Percentiles rank a stretch among this genome's conserved stretches.
Conservation (phyloP, 2,797 vertebrate species). For the Catamblyrhynchus diadema region DNA sequence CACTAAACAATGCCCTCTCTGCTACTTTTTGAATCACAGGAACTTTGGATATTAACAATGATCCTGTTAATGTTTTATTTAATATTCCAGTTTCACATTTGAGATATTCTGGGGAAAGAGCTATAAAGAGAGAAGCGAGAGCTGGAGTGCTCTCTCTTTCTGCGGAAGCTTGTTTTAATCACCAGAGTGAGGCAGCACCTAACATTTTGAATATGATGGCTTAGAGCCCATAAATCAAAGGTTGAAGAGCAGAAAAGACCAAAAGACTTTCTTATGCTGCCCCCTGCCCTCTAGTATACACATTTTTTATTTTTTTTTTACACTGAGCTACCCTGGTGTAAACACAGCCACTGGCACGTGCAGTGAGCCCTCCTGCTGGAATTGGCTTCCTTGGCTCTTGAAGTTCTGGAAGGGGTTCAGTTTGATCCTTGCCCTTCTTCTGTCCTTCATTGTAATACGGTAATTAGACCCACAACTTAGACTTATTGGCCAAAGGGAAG, state of each 20-base stretch:
- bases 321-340: not conserved
- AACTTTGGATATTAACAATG: not conserved
- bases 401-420: not conserved
- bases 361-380: fast-evolving
- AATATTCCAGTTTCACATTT: not conserved
- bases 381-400: not conserved
- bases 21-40: not conserved
- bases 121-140: not conserved
- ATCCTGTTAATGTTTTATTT: not conserved
- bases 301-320: not conserved
- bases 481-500: not conserved
- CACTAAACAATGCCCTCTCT: not conserved
- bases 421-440: not conserved
- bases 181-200: fast-evolving
- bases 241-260: not conserved
- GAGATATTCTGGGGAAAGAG: not conserved
- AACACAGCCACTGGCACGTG: not conserved
- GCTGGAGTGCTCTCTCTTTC: not conserved
- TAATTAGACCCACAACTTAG: not conserved
- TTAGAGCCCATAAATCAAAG: not conserved
- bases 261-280: not conserved
- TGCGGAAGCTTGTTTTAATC: not conserved
- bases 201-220: not conserved
- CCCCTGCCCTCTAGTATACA: not conserved
- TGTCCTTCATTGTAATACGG: not conserved